These are phyloP conservation scores for Pipra filicauda DNA, from an alignment of 2,113 vertebrate genomes.

Conservation along the genomic window DNA sequence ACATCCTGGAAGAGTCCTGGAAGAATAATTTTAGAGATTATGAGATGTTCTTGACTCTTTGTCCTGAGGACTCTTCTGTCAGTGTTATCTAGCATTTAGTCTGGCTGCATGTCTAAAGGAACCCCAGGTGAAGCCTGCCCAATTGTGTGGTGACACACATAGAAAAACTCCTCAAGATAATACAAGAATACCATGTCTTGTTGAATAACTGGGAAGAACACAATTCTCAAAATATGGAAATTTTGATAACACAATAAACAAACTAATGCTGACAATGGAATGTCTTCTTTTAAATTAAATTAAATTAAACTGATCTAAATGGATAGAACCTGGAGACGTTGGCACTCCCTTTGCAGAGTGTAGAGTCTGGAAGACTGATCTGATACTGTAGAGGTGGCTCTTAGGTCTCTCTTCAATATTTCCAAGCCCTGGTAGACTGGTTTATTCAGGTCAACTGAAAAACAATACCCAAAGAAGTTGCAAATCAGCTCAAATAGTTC, in stretches of 20 bases:
- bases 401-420: not conserved
- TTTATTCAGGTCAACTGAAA: not conserved
- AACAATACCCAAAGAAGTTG: not conserved
- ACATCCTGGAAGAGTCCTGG: not conserved
- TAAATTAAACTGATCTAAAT: not conserved
- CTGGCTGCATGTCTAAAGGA: not conserved
- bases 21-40: not conserved
- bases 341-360: not conserved
- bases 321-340: not conserved
- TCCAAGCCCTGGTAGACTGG: not conserved
- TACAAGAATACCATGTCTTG: not conserved
- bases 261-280: not conserved
- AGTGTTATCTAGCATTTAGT: not conserved
- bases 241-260: not conserved
- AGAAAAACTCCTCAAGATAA: not conserved
- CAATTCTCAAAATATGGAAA: not conserved
- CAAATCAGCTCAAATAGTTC: not conserved
- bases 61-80: not conserved
- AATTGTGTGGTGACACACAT: not conserved
- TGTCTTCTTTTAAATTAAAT: not conserved
- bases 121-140: not conserved
- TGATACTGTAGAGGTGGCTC: not conserved
- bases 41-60: not conserved
- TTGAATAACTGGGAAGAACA: not conserved
- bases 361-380: not conserved